Evolutionary conservation across 1,140 invertebrate genomes (phyloP), one percentile per base, ranked within the genome.

Genomic region (Bombus waltoni): DNA sequence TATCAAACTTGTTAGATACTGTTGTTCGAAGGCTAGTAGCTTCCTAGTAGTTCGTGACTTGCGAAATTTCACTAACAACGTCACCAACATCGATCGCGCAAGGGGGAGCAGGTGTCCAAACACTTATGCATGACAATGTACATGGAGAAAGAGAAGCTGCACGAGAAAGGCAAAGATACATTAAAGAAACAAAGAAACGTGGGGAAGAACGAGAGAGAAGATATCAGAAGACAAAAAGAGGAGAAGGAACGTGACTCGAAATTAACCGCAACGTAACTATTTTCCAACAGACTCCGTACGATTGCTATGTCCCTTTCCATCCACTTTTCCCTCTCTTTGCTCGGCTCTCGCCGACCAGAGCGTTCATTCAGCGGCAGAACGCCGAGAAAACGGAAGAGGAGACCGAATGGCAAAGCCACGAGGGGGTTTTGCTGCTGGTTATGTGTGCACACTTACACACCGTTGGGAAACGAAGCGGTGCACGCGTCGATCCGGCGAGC

Each of bases 191-290:
- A 38, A 15, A 28, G 40, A 18, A 32, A 72, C 3, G 1, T 11
- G 9, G 28, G 3, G 18, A n/a, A 28, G 11, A 53, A n/a, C 22
- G 25, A 0, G 10, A 68, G 11, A 65, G n/a, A 18, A 22, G 10
- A n/a, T 32, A 1, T 57, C 25, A 66, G 25, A n/a, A n/a, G 32
- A 35, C 6, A 35, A 44, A 44, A 57, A 76, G 83, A 35, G 11
- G 32, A 44, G 59, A 79, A 40, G 68, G 68, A 59, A 87, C 75
- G 83, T 81, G 78, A 80, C 89, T 88, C 84, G 87, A 90, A 91
- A 91, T 91, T 90, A 91, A 91, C 90, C 89, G 82, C 89, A 91
- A 90, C 89, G 87, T 81, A 84, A 91, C 90, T 91, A 90, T 90
- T 91, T 90, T 87, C 83, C 90, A 80, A 53, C 85, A 66, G 80